Evolutionary conservation across 2,888 invertebrate species (phyloP).

Genomic region (Tiliacea citrago): DNA sequence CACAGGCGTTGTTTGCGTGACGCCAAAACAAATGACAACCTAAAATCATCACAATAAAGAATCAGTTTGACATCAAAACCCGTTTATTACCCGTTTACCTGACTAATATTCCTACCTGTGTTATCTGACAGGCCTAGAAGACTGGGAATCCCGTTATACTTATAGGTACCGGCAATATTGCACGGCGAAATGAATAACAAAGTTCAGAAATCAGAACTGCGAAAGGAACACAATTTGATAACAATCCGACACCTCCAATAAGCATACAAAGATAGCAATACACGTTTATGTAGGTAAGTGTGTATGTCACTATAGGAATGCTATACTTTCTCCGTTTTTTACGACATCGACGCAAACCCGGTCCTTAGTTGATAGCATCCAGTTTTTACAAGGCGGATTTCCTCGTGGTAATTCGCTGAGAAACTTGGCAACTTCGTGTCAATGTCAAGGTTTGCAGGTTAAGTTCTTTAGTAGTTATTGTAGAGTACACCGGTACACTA

Average conservation of each 20-base stretch:
- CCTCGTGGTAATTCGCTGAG: slow-evolving; percentile 36
- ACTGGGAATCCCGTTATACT: slow-evolving; percentile 20
- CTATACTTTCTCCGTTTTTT: slow-evolving; percentile 59
- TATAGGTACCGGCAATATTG: slow-evolving; percentile 16
- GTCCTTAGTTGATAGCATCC: slow-evolving; percentile 40
- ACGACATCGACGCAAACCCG: slow-evolving; percentile 49
- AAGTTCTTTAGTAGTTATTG: slow-evolving; percentile 36
- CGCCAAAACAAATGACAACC: slow-evolving; percentile 18
- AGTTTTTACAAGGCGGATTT: slow-evolving; percentile 53
- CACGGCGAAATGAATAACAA: slow-evolving; percentile 13
- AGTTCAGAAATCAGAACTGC: slow-evolving; percentile 21
- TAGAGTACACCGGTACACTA: slow-evolving; percentile 25
- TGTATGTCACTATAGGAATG: slow-evolving; percentile 44
- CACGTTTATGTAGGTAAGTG: slow-evolving; percentile 14
- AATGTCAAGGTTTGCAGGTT: slow-evolving; percentile 61
- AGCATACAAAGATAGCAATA: slow-evolving; percentile 18
- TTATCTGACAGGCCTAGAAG: slow-evolving; percentile 3
- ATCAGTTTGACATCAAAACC: not conserved
- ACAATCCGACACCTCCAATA: slow-evolving; percentile 6
- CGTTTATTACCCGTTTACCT: slow-evolving; percentile 35
- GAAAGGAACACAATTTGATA: slow-evolving; percentile 24
- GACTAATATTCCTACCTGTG: slow-evolving; percentile 35
- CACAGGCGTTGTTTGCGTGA: slow-evolving; percentile 4
- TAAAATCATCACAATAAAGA: not conserved
- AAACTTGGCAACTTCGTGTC: slow-evolving; percentile 37